These are phyloP conservation scores for Scolopax bukidnonensis DNA, from an alignment of 2,797 vertebrate species.

Conservation along the genomic window DNA sequence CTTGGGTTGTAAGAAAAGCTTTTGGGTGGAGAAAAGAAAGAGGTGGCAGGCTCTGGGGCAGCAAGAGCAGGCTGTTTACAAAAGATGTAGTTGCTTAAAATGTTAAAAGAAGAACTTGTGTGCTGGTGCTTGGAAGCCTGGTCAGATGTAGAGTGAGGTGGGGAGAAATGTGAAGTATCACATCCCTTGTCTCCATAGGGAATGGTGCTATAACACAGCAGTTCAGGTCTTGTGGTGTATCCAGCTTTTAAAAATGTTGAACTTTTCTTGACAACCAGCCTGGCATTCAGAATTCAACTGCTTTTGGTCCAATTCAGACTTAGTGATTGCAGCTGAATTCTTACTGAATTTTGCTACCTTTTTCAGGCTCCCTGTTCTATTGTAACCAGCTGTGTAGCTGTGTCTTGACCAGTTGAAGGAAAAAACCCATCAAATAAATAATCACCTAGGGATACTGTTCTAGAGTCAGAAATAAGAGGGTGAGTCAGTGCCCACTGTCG, in stretches of 20 bases:
- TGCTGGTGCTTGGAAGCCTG: background rate
- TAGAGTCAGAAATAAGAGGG: background rate
- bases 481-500: background rate
- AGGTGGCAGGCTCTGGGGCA: background rate
- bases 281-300: background rate
- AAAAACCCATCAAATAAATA: accelerated
- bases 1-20: background rate
- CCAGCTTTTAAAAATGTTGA: background rate
- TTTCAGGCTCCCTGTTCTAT: background rate
- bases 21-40: background rate
- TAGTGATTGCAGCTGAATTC: background rate
- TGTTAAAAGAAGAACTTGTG: background rate
- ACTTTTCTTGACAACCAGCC: background rate
- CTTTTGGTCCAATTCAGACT: background rate
- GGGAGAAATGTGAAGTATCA: background rate
- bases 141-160: background rate
- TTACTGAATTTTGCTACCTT: background rate
- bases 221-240: background rate
- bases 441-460: no score
- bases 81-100: background rate
- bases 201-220: background rate
- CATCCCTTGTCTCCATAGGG: background rate
- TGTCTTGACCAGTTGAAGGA: background rate
- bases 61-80: background rate
- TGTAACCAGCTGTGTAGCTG: background rate